Evolutionary conservation across 1,140 invertebrate species (phyloP), one percentile per base, ranked within the genome.

Genomic region (Pomacea maculata): DNA sequence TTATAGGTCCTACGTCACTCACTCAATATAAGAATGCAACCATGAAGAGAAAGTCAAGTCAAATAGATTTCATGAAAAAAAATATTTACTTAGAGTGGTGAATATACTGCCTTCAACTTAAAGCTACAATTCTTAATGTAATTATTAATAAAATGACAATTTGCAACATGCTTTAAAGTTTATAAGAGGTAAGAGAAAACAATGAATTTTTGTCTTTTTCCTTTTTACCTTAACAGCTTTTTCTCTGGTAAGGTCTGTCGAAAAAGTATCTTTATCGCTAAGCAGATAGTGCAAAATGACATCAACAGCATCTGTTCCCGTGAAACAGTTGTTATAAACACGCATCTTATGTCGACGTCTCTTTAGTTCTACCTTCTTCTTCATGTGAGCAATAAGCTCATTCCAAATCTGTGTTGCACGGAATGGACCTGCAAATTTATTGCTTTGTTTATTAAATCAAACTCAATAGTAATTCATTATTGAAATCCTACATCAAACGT

Each of bases 291-390:
- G 85, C 25, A 90, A 82, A 17, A 91, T 88, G 52, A 89, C 87
- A 85, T 92, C 90, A 15, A 93, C 92, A 55, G 93, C 93, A 85
- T 93, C 92, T 17, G 88, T 86, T 9, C 92, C 93, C 11, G 91
- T 91, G 85, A 94, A 94, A 83, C 92, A 93, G 82, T 92, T 89
- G 54, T 93, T 90, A 87, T 92, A 92, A 61, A 87, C 87, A 78
- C 88, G 86, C 82, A 93, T 88, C 68, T 91, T 91, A 70, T 90
- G 84, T 34, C 93, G 88, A 57, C 93, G 91, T 67, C 90, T 86
- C 74, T 92, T 92, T 52, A 92, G 76, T 77, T 87, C 89, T 6
- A 90, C 88, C 54, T 86, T 87, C 7, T 78, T 80, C 78, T 89
- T 89, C 52, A 91, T 75, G 81, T 90, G 85, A 21, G 81, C 82